phyloP scores from a whole-genome alignment of 2,888 invertebrate species.

The Caenorhabditis auriculariae region DNA sequence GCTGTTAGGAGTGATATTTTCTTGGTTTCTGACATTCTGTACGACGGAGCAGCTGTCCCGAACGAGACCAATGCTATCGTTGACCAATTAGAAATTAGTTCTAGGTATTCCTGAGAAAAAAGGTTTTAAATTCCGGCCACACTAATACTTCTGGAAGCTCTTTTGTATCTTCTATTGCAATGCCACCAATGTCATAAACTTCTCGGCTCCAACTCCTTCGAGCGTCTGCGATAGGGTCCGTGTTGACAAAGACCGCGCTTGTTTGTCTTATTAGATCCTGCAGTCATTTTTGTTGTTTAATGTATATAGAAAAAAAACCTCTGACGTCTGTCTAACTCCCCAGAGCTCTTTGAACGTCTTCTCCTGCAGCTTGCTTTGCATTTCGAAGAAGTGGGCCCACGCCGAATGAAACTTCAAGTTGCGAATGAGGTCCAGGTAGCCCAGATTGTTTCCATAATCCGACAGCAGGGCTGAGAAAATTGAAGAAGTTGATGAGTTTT shows the following conservation, averaged over 20 bases:
- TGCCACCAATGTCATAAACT: slow-evolving; percentile 32
- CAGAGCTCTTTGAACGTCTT: slow-evolving; percentile 7
- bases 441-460: slow-evolving; percentile 16
- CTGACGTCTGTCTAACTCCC: slow-evolving; percentile 9
- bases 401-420: slow-evolving; percentile 19
- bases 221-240: slow-evolving; percentile 16
- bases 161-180: slow-evolving; percentile 20
- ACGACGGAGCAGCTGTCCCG: slow-evolving; percentile 37
- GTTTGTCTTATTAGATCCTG: slow-evolving; percentile 22
- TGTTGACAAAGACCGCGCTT: slow-evolving; percentile 15
- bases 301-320: not conserved
- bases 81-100: slow-evolving; percentile 9
- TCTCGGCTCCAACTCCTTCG: slow-evolving; percentile 10
- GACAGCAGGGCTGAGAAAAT: slow-evolving; percentile 16
- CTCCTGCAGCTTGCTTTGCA: slow-evolving; percentile 8
- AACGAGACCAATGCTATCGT: slow-evolving; percentile 31
- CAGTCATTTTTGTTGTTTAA: too few relatives aligned
- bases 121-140: slow-evolving; percentile 4
- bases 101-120: slow-evolving; percentile 8
- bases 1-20: slow-evolving; percentile 21
- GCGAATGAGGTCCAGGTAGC: slow-evolving; percentile 5
- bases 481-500: too few relatives aligned
- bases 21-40: slow-evolving; percentile 26
- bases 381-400: slow-evolving; percentile 24
- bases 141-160: not conserved